Conservation (phyloP, 53 echinoderm and acorn worm species). For the Holothuria leucospilota region DNA sequence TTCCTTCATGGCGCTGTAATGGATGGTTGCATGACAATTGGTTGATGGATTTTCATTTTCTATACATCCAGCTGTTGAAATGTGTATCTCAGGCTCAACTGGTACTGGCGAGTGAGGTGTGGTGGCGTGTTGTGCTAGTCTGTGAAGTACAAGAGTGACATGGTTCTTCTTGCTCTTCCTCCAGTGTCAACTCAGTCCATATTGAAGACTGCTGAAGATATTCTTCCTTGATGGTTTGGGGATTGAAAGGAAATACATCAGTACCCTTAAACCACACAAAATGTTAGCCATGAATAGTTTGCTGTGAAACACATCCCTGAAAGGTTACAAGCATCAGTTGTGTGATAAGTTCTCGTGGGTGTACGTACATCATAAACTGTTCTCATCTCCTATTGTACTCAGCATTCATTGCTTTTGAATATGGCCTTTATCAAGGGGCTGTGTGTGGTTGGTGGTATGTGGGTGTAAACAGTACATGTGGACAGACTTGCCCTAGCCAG, state of each 20-base stretch:
- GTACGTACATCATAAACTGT: slow-evolving; percentile 47
- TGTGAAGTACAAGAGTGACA: too few relatives aligned
- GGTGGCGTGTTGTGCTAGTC: too few relatives aligned
- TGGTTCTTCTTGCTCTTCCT: not conserved
- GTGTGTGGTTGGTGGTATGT: slow-evolving; percentile 69
- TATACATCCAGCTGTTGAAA: too few relatives aligned
- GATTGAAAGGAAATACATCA: not conserved
- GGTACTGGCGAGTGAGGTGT: too few relatives aligned
- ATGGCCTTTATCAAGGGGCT: slow-evolving; percentile 63
- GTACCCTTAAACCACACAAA: too few relatives aligned
- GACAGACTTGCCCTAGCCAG: slow-evolving; percentile 50
- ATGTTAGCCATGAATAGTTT: too few relatives aligned
- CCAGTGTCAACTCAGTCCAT: not conserved
- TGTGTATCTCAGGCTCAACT: too few relatives aligned
- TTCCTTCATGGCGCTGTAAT: too few relatives aligned
- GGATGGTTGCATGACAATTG: too few relatives aligned
- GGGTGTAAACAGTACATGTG: slow-evolving; percentile 68
- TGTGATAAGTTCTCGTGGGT: slow-evolving; percentile 59
- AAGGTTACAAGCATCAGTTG: slow-evolving; percentile 42
- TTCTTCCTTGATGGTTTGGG: not conserved
- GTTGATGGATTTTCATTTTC: too few relatives aligned
- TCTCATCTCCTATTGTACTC: slow-evolving; percentile 61
- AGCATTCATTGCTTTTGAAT: slow-evolving; percentile 41
- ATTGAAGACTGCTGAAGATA: slow-evolving; percentile 7
- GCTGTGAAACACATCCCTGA: slow-evolving; percentile 43